Percentiles rank a stretch among this genome's conserved stretches.
Conservation (phyloP, 2,113 vertebrate genomes). For the chimpanzee (Pan troglodytes) region NHGRI_mPanTro3-v2.1_pri NC_072407.2:8615001-8615500, state of each 20-base stretch:
- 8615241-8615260: neutral
- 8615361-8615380: neutral
- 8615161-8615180: neutral
- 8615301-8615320: neutral
- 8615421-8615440: neutral
- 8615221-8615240: neutral
- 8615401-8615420: neutral
- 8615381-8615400: neutral
- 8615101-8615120: neutral
- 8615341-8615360: neutral
- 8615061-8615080: neutral
- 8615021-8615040: neutral
- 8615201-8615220: slow-evolving; percentile 16
- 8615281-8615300: neutral
- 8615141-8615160: neutral
- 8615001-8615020: neutral
- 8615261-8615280: neutral
- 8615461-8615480: neutral
- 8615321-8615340: neutral
- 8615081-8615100: neutral
- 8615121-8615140: neutral
- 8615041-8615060: neutral
- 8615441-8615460: neutral
- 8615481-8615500: neutral
- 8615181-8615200: slow-evolving; percentile 24